These are phyloP conservation scores for Mythimna impura DNA, from an alignment of 2,888 invertebrate species.

Conservation along the genomic window DNA sequence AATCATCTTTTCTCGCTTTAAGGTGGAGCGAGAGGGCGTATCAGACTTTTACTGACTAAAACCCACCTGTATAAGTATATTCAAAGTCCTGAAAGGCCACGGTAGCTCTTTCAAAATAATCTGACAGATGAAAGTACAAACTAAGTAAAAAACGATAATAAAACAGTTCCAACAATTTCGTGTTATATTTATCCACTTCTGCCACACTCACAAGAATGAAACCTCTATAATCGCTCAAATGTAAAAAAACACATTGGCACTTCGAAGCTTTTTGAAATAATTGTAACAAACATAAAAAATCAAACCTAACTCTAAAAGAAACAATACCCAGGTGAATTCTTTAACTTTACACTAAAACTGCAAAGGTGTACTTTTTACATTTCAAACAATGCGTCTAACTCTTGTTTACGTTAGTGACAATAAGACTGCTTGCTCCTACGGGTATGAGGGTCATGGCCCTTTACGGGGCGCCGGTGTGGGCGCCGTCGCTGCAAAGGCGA, in stretches of 20 bases:
- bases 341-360: conserved; percentile 39
- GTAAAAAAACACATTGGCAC: neutral
- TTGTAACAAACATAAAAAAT: neutral
- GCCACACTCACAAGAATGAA: neutral
- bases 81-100: no score
- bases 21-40: no score
- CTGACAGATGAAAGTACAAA: neutral
- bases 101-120: neutral
- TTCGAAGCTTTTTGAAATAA: neutral
- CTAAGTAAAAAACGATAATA: neutral
- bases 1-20: no score
- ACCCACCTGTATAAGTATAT: no score
- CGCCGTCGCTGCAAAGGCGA: no score
- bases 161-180: no score
- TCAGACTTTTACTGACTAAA: no score
- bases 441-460: conserved; percentile 74
- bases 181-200: neutral
- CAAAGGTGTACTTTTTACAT: conserved; percentile 60
- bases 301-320: conserved; percentile 30
- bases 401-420: conserved; percentile 82
- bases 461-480: no score
- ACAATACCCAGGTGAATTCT: conserved; percentile 59
- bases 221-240: no score
- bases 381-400: conserved; percentile 72
- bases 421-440: conserved; percentile 72